Evolutionary conservation across 2,113 vertebrate species (phyloP).

Genomic region (Todiramphus saurophagus): DNA sequence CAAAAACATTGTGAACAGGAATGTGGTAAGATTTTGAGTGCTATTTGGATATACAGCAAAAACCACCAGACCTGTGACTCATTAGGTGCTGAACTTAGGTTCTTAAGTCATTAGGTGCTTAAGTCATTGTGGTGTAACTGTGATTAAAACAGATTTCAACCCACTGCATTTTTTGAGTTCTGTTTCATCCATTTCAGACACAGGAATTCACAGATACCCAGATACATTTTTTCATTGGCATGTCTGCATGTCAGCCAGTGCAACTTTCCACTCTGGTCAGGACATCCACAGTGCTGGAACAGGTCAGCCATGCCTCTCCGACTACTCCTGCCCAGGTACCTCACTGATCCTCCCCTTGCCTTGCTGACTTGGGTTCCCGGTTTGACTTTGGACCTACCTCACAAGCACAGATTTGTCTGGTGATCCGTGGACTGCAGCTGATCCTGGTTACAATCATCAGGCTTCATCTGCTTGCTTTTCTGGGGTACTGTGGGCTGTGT

Average conservation of each 20-base stretch:
- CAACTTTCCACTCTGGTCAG: not conserved
- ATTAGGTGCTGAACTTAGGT: not conserved
- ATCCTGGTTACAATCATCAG: not conserved
- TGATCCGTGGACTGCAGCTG: not conserved
- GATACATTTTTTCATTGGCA: not conserved
- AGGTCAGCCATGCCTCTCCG: not conserved
- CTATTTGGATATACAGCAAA: not conserved
- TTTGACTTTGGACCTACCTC: not conserved
- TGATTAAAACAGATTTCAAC: not conserved
- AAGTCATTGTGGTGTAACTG: not conserved
- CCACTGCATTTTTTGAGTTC: not conserved
- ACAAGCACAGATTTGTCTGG: not conserved
- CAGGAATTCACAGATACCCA: not conserved
- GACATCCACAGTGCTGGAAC: no score
- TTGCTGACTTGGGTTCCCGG: not conserved
- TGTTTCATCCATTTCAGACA: not conserved
- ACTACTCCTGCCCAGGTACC: rapidly evolving
- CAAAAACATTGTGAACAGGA: not conserved
- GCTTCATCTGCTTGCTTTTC: not conserved
- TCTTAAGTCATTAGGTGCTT: no score
- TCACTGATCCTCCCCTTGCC: rapidly evolving
- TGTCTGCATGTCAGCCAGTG: not conserved
- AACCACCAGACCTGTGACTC: not conserved
- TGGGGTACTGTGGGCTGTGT: not conserved
- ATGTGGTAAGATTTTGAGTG: not conserved